phyloP scores from a whole-genome alignment of 2,888 invertebrate species.

The Lasioglossum oenotherae region DNA sequence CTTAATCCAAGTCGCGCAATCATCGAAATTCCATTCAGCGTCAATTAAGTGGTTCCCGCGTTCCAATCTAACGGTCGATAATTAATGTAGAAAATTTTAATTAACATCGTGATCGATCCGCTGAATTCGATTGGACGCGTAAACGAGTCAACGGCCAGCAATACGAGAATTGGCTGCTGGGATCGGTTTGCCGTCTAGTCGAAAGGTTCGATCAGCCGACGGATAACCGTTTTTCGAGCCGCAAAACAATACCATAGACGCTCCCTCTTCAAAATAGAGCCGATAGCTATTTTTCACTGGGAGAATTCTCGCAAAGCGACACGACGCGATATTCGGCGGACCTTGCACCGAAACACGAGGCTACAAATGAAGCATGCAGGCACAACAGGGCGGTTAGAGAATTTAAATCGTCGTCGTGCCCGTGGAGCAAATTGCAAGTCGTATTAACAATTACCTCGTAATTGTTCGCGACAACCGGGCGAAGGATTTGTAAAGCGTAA shows the following conservation, averaged over 20 bases:
- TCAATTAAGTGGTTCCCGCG: conserved; percentile 53
- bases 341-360: conserved; percentile 12
- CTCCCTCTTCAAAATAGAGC: conserved; percentile 25
- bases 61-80: conserved; percentile 50
- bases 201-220: conserved; percentile 6
- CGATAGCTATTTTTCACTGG: neutral
- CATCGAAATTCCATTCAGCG: conserved; percentile 45
- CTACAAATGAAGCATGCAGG: conserved; percentile 45
- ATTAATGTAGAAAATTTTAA: conserved; percentile 61
- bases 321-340: neutral
- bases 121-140: conserved; percentile 44
- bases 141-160: conserved; percentile 42
- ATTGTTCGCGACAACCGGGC: conserved; percentile 57
- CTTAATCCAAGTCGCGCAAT: conserved; percentile 25
- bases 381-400: conserved; percentile 41
- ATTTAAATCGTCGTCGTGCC: conserved; percentile 17
- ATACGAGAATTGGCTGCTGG: conserved; percentile 9
- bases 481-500: conserved; percentile 61
- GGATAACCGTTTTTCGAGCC: conserved; percentile 3
- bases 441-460: conserved; percentile 67
- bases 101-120: conserved; percentile 33
- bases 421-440: conserved; percentile 57
- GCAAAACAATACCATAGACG: neutral
- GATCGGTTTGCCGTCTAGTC: conserved; percentile 25
- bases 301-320: neutral